phyloP scores from a whole-genome alignment of 2,888 invertebrate genomes.

The Cenopis cana region DNA sequence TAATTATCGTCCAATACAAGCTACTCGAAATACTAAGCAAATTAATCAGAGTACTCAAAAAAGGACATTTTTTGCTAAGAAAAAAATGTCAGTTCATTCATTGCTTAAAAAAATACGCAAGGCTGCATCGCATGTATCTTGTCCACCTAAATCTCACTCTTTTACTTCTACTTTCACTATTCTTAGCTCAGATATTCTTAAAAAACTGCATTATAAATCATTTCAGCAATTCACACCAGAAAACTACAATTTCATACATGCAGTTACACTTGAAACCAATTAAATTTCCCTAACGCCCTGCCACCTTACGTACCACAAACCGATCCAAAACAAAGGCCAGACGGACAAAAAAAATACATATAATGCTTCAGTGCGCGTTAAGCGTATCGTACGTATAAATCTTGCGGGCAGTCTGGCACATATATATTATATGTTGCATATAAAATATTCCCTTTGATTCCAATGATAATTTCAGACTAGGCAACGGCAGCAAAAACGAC shows the following conservation, averaged over 20 bases:
- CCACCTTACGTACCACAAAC: conserved; percentile 61
- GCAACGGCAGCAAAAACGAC: conserved; percentile 69
- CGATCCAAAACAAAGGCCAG: conserved; percentile 69
- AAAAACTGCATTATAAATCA: background rate
- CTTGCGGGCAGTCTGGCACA: conserved; percentile 79
- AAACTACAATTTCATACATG: too few relatives aligned
- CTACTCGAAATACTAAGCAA: too few relatives aligned
- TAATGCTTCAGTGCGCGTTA: conserved; percentile 77
- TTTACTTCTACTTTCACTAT: background rate
- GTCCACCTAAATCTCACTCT: background rate
- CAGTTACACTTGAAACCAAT: conserved; percentile 29
- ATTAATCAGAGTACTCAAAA: too few relatives aligned
- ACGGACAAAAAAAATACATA: conserved; percentile 73
- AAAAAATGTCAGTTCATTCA: background rate
- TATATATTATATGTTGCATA: conserved; percentile 53
- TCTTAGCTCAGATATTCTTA: background rate
- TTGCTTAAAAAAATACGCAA: background rate
- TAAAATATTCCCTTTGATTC: conserved; percentile 85
- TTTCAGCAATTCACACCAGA: background rate
- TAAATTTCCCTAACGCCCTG: conserved; percentile 38
- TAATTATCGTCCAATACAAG: too few relatives aligned
- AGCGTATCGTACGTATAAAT: conserved; percentile 71
- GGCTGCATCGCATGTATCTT: background rate
- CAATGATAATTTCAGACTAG: conserved; percentile 79
- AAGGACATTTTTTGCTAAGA: too few relatives aligned